phyloP scores from a whole-genome alignment of 2,888 invertebrate species.

The Anaspis maculata region DNA sequence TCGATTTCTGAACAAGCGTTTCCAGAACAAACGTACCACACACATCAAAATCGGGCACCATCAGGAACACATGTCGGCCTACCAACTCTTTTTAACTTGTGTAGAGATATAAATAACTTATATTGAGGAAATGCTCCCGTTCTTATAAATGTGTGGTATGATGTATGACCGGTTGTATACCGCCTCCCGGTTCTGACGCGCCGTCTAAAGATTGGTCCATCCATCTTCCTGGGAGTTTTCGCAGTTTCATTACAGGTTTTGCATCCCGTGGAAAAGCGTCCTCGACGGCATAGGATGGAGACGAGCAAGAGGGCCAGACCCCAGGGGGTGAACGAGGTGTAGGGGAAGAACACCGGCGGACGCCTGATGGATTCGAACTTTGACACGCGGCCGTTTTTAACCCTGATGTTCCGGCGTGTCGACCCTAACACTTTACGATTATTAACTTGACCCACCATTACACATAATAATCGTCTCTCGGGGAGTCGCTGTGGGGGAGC shows the following conservation, averaged over 20 bases:
- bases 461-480: too few species aligned
- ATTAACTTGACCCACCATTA: too few species aligned
- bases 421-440: too few species aligned
- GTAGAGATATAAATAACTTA: conserved; percentile 25
- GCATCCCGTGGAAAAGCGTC: not conserved
- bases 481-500: too few species aligned
- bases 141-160: conserved; percentile 22
- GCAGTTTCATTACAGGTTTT: conserved; percentile 28
- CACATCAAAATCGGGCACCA: too few species aligned
- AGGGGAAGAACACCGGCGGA: too few species aligned
- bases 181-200: conserved; percentile 19
- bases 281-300: too few species aligned
- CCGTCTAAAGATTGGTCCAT: conserved; percentile 31
- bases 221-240: conserved; percentile 29
- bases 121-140: conserved; percentile 26
- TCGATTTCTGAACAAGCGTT: too few species aligned
- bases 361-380: not conserved
- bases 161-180: conserved; percentile 22
- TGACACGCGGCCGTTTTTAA: conserved; percentile 5
- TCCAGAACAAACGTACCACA: too few species aligned
- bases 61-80: conserved; percentile 23
- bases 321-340: too few species aligned
- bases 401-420: too few species aligned
- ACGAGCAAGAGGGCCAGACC: too few species aligned
- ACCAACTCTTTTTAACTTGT: conserved; percentile 21